These are phyloP conservation scores for Philopedon plagiatum DNA, from an alignment of 2,888 invertebrate species.

Conservation along the genomic window DNA sequence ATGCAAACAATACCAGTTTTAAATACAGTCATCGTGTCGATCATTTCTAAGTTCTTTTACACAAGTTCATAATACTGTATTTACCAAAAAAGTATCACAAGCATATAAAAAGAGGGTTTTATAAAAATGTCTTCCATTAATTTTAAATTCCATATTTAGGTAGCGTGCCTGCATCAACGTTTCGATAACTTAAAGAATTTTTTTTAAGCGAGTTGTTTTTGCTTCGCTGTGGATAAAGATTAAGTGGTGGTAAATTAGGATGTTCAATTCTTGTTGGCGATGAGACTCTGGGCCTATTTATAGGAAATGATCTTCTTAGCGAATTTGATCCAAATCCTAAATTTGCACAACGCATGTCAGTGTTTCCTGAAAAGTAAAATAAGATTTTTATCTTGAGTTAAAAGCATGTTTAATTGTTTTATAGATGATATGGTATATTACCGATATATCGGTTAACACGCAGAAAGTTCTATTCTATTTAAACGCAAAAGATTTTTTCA, in stretches of 20 bases:
- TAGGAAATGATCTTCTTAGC: conserved; percentile 67
- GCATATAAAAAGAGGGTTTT: too few relatives aligned
- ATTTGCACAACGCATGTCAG: conserved; percentile 67
- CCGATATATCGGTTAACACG: too few relatives aligned
- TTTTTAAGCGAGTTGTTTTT: conserved; percentile 58
- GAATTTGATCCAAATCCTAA: conserved; percentile 71
- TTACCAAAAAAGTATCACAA: too few relatives aligned
- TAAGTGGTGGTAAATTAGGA: conserved; percentile 85
- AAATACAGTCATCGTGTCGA: too few relatives aligned
- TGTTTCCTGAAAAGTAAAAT: conserved; percentile 59
- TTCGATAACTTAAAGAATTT: conserved; percentile 59
- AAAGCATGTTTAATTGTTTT: not conserved
- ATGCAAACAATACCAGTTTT: too few relatives aligned
- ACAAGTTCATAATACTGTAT: too few relatives aligned
- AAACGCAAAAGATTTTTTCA: too few relatives aligned
- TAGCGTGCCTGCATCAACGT: conserved; percentile 59
- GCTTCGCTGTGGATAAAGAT: conserved; percentile 72
- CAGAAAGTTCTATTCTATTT: too few relatives aligned
- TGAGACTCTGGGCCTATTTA: conserved; percentile 78
- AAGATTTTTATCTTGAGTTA: too few relatives aligned
- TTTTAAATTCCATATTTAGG: conserved; percentile 62
- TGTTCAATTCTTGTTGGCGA: conserved; percentile 87
- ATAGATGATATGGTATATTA: too few relatives aligned
- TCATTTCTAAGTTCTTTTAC: too few relatives aligned
- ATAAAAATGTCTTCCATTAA: too few relatives aligned